Base-by-base conservation (phyloP, 1,140 invertebrate genomes). In the Apis laboriosa region DNA sequence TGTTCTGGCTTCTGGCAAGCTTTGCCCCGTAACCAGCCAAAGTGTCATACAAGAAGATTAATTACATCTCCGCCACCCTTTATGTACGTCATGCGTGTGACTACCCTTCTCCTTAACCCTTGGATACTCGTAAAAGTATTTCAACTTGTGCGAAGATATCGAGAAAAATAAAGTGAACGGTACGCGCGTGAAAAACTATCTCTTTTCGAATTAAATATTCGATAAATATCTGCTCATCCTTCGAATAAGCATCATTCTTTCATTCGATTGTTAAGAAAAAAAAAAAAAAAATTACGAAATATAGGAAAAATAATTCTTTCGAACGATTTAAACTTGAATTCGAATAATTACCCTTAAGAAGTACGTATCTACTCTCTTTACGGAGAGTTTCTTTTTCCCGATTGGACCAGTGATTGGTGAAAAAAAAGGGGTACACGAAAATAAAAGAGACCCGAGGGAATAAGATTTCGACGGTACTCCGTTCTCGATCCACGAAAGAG, bases 391-490 rank as follows among this genome's bases (percentile, higher is more conserved):
- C 24, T 60, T 77, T 78, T 64, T 78, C 64, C 55, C 15, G 61
- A 81, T 81, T 81, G 73, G 43, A 49, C 19, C 75, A 72, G 21
- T 51, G 70, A n/a, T 43, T 34, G 73, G 53, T 56, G n/a, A 51
- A 17, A 63, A 58, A 72, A 77, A 76, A 72, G 51, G 86, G 75
- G 71, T 88, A 78, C 82, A 89, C 88, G 83, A 84, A 91, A 90
- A 91, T 91, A 90, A 79, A 89, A 86, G 87, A 89, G 88, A 91
- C 92, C 90, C 90, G 87, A 86, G 91, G 92, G 90, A 94, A 94
- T 94, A 91, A 93, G 92, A 93, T 94, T 94, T 93, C 91, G 89
- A 83, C 81, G 84, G 90, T 91, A 90, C 90, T 91, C 88, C 83
- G 88, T 90, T 88, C 86, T 84, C 88, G 88, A 86, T 90, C 89